phyloP scores from a whole-genome alignment of 2,888 invertebrate species.

The Pheosia gnoma region DNA sequence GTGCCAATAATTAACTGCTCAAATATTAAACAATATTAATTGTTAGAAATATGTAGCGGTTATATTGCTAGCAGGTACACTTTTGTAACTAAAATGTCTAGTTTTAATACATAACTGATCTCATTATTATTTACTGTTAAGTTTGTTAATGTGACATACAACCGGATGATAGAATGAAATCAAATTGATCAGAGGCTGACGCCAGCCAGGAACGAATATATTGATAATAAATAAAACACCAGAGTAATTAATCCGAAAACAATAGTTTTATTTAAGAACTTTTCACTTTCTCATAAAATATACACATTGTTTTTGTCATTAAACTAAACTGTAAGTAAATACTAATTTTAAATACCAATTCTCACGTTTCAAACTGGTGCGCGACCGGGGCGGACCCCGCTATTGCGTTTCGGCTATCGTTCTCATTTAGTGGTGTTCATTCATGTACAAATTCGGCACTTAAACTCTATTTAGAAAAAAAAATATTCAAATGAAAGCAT shows the following conservation, averaged over 20 bases:
- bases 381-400: slow-evolving; percentile 53
- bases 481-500: slow-evolving; percentile 79
- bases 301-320: slow-evolving; percentile 84
- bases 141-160: slow-evolving; percentile 13
- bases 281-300: slow-evolving; percentile 84
- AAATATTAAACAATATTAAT: slow-evolving; percentile 28
- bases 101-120: slow-evolving; percentile 4
- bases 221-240: slow-evolving; percentile 75
- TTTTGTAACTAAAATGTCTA: slow-evolving; percentile 16
- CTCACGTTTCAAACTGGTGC: slow-evolving; percentile 70
- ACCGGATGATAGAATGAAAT: slow-evolving; percentile 15
- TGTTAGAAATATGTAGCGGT: slow-evolving; percentile 29
- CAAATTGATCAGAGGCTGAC: slow-evolving; percentile 19
- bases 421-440: slow-evolving; percentile 56
- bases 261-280: slow-evolving; percentile 85
- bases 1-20: slow-evolving; percentile 41
- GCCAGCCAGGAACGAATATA: slow-evolving; percentile 36
- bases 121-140: slow-evolving; percentile 12
- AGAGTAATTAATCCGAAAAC: slow-evolving; percentile 82
- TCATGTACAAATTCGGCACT: slow-evolving; percentile 80
- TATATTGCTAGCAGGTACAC: slow-evolving; percentile 12
- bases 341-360: slow-evolving; percentile 84
- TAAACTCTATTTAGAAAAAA: slow-evolving; percentile 79
- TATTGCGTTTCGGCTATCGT: slow-evolving; percentile 58
- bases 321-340: slow-evolving; percentile 84